phyloP scores from a whole-genome alignment of 1,140 invertebrate genomes.

The Pseudomyrmex cubaensis region DNA sequence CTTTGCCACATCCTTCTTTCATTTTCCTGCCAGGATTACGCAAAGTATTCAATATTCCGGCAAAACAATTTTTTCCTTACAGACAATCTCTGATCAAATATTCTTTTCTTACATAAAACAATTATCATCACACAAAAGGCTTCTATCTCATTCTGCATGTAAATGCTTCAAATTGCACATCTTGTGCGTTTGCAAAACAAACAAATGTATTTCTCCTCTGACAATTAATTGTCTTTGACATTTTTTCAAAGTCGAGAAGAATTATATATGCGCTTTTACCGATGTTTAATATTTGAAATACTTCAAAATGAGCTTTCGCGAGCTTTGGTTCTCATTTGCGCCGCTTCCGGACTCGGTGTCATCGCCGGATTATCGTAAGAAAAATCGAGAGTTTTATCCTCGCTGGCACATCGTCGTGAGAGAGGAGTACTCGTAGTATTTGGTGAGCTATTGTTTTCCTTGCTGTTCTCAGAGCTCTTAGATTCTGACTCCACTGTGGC shows the following conservation, averaged over 20 bases:
- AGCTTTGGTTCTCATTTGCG: conserved; percentile 75
- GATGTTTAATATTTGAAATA: not conserved
- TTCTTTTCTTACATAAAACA: not conserved
- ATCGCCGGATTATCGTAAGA: conserved; percentile 90
- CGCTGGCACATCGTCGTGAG: conserved; percentile 87
- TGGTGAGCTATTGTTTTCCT: conserved; percentile 84
- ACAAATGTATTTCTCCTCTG: not conserved
- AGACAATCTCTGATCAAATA: not conserved
- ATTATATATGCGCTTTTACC: not conserved
- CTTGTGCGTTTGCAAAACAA: not conserved
- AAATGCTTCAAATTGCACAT: not conserved
- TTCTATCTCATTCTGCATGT: not conserved
- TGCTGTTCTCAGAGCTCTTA: conserved; percentile 52
- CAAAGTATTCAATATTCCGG: not conserved
- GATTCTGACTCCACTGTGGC: conserved; percentile 70
- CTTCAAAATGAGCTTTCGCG: conserved; percentile 81
- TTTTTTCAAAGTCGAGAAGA: not conserved
- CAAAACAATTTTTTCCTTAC: conserved; percentile 10
- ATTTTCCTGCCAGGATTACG: conserved; percentile 5
- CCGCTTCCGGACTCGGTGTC: conserved; percentile 86
- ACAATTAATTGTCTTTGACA: not conserved
- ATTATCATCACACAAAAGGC: not conserved
- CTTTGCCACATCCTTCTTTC: conserved; percentile 35
- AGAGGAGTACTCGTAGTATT: conserved; percentile 86
- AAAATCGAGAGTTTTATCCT: conserved; percentile 89